Percentiles rank a stretch among this genome's conserved stretches.
These are phyloP conservation scores for Plebejus anna DNA, from an alignment of 2,888 invertebrate genomes.

Conservation along the genomic window DNA sequence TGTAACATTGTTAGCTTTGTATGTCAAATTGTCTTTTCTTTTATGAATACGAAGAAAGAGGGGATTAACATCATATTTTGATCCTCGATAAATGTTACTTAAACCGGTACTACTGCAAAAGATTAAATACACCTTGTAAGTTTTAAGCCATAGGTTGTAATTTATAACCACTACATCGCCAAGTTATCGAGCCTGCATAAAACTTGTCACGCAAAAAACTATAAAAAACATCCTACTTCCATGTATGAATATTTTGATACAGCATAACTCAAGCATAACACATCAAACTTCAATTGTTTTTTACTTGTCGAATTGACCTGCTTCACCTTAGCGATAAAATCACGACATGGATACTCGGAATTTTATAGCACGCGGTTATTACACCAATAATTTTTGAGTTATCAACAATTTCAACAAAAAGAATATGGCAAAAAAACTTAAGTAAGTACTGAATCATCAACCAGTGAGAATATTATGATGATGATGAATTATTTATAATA, in stretches of 20 bases:
- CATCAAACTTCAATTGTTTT: not conserved
- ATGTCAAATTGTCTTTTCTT: not conserved
- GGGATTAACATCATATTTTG: too few species aligned
- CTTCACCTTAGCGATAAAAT: slow-evolving; percentile 21
- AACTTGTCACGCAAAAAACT: not conserved
- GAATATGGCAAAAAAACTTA: not conserved
- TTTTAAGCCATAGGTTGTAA: not conserved
- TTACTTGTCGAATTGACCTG: slow-evolving; percentile 10
- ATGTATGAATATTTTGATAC: slow-evolving; percentile 16
- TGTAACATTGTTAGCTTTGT: too few species aligned
- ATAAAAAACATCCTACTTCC: not conserved
- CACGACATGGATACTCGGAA: slow-evolving; percentile 9
- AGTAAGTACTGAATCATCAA: too few species aligned
- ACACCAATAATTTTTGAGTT: not conserved
- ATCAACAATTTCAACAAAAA: not conserved
- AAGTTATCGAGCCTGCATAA: not conserved
- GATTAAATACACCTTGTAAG: not conserved
- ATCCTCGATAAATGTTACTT: too few species aligned
- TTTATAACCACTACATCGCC: not conserved
- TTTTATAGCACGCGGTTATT: not conserved
- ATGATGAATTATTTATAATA: too few species aligned
- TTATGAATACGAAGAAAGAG: too few species aligned
- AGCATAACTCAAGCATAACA: not conserved
- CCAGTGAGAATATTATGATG: too few species aligned
- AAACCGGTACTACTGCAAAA: too few species aligned